These are phyloP conservation scores for Chrysocyon brachyurus DNA, from an alignment of 2,797 vertebrate species.

Conservation along the genomic window DNA sequence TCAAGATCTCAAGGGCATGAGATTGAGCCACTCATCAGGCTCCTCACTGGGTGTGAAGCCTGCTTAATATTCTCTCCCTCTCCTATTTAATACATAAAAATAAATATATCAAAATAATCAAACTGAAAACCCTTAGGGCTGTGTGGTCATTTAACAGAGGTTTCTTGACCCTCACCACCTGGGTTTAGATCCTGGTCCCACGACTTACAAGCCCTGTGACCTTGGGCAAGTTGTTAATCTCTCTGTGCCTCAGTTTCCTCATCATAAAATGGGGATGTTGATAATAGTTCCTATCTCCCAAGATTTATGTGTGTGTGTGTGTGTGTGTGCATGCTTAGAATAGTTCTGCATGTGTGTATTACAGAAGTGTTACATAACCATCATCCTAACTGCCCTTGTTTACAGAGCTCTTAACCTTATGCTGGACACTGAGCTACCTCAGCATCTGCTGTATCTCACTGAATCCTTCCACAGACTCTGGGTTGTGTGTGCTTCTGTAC, in stretches of 20 bases:
- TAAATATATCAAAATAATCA: not conserved
- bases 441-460: not conserved
- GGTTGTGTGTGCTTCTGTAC: fast-evolving
- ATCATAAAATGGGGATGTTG: not conserved
- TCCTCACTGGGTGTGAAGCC: not conserved
- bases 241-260: slow-evolving; percentile 5
- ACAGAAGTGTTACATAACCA: not conserved
- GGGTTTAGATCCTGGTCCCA: not conserved
- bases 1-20: not conserved
- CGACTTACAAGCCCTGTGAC: not conserved
- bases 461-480: not conserved
- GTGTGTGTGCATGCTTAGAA: not conserved
- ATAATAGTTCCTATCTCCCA: not conserved
- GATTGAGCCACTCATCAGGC: not conserved
- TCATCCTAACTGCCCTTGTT: not conserved
- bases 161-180: too few relatives aligned
- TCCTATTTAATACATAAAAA: not conserved
- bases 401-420: not conserved
- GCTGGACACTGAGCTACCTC: not conserved
- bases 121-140: not conserved
- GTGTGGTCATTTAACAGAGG: not conserved
- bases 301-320: not conserved
- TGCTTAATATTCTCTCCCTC: not conserved
- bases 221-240: not conserved
- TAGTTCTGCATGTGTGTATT: not conserved